These are phyloP conservation scores for Rosalia funebris DNA, from an alignment of 2,888 invertebrate species.

Conservation along the genomic window DNA sequence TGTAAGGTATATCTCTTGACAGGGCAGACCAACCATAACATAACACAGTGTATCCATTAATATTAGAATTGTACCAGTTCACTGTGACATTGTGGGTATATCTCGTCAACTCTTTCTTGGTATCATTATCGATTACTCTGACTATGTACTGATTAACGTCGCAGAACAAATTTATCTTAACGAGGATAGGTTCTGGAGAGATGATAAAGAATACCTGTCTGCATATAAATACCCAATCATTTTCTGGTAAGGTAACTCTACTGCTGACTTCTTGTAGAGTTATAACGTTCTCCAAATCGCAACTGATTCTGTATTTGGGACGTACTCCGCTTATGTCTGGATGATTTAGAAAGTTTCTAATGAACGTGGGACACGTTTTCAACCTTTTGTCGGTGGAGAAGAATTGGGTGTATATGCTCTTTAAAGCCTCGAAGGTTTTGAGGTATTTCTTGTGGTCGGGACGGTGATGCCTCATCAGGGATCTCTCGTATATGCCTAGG, in stretches of 20 bases:
- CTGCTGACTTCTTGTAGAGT: constrained; percentile 44
- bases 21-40: constrained; percentile 55
- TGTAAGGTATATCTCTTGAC: constrained; percentile 45
- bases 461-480: constrained; percentile 45
- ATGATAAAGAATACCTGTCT: constrained; percentile 52
- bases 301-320: constrained; percentile 44
- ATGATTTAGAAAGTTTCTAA: constrained; percentile 49
- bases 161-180: constrained; percentile 53
- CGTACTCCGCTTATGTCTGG: constrained; percentile 32
- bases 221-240: constrained; percentile 50
- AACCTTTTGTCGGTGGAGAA: constrained; percentile 46
- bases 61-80: constrained; percentile 48
- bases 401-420: constrained; percentile 47
- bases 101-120: constrained; percentile 48
- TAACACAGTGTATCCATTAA: constrained; percentile 56
- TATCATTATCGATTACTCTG: constrained; percentile 58
- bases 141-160: constrained; percentile 49
- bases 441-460: constrained; percentile 43
- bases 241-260: constrained; percentile 13
- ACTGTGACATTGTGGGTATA: constrained; percentile 49
- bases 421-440: constrained; percentile 48
- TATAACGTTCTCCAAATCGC: constrained; percentile 47
- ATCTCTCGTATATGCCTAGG: constrained; percentile 49
- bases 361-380: constrained; percentile 25
- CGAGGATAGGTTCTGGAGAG: constrained; percentile 24